These are phyloP conservation scores for Pardalotus punctatus DNA, from an alignment of 2,113 vertebrate genomes.

Conservation along the genomic window DNA sequence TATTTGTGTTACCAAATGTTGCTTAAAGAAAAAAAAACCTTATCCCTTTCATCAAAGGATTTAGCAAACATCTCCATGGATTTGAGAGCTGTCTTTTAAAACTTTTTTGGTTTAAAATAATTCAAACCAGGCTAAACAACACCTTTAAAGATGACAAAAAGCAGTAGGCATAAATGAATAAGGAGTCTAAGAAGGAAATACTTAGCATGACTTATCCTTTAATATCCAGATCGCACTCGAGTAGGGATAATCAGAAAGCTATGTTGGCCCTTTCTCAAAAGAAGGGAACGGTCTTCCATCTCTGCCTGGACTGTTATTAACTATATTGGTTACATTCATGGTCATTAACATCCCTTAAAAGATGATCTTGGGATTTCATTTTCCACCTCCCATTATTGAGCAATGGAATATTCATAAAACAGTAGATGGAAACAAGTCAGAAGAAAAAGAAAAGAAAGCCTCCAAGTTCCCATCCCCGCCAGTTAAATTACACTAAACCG, in stretches of 20 bases:
- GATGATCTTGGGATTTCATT: slow-evolving; percentile 19
- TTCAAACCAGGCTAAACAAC: slow-evolving; percentile 38
- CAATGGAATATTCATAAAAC: slow-evolving; percentile 45
- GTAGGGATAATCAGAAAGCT: slow-evolving; percentile 52
- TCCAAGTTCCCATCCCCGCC: not conserved
- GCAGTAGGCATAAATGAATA: slow-evolving; percentile 14
- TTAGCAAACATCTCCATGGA: slow-evolving; percentile 10
- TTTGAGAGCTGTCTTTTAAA: not conserved
- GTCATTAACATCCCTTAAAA: slow-evolving; percentile 45
- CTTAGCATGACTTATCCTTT: slow-evolving; percentile 31
- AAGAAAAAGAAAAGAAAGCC: not conserved
- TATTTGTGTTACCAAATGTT: not conserved
- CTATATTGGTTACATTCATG: slow-evolving; percentile 28
- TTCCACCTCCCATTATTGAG: slow-evolving; percentile 44
- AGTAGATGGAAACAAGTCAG: not conserved
- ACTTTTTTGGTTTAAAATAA: slow-evolving; percentile 33
- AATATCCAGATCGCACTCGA: slow-evolving; percentile 33
- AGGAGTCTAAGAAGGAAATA: slow-evolving; percentile 40
- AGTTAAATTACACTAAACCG: not conserved
- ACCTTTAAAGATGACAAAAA: slow-evolving; percentile 57
- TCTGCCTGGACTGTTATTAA: slow-evolving; percentile 25
- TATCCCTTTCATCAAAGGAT: slow-evolving; percentile 10
- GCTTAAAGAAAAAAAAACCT: not conserved
- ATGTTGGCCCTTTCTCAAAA: slow-evolving; percentile 39
- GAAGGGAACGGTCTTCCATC: not conserved